phyloP scores from a whole-genome alignment of 2,113 vertebrate species.

The Takifugu flavidus region DNA sequence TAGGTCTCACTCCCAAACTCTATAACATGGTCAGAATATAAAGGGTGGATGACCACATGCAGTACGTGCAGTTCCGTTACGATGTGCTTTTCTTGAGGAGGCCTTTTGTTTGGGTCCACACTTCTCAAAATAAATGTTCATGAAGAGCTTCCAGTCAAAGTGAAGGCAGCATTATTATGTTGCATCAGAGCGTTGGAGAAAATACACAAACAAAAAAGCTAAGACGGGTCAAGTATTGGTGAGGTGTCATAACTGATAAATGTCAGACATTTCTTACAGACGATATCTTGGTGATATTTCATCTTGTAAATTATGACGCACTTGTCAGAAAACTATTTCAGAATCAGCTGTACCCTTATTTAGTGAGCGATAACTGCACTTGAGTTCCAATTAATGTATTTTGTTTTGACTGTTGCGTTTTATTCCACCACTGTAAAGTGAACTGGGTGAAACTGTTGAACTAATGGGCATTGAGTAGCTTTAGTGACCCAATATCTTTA shows the following conservation, averaged over 20 bases:
- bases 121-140: too few relatives aligned
- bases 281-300: too few relatives aligned
- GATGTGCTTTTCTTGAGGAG: too few relatives aligned
- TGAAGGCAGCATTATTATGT: too few relatives aligned
- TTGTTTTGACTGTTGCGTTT: constrained; percentile 50
- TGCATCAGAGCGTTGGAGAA: too few relatives aligned
- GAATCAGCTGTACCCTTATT: constrained; percentile 25
- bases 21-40: neutral
- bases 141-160: too few relatives aligned
- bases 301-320: too few relatives aligned
- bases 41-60: too few relatives aligned
- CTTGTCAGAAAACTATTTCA: constrained; percentile 24
- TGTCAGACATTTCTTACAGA: neutral
- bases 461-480: constrained; percentile 22
- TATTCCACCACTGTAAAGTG: constrained; percentile 31
- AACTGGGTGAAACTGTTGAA: constrained; percentile 8
- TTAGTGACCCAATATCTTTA: constrained; percentile 11
- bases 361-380: constrained; percentile 12
- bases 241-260: constrained; percentile 1
- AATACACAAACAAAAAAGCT: too few relatives aligned
- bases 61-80: too few relatives aligned
- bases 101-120: too few relatives aligned
- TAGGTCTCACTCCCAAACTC: constrained; percentile 55
- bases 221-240: too few relatives aligned
- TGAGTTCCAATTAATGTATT: constrained; percentile 34